Percentiles rank a stretch among this genome's conserved stretches.
Conservation (phyloP, 1,140 invertebrate genomes). For the Cepaea nemoralis region DNA sequence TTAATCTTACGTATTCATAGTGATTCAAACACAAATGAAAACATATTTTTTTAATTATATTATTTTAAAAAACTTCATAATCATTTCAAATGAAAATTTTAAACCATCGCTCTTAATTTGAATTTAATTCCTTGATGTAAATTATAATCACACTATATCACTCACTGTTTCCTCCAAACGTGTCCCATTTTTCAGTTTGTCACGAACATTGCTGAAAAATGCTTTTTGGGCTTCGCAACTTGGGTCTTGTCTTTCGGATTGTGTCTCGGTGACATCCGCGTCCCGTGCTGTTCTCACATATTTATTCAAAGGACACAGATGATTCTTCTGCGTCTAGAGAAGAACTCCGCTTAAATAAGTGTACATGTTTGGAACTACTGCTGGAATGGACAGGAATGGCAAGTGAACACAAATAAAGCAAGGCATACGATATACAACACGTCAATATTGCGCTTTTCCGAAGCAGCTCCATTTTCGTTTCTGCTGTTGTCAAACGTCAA, state of each 20-base stretch:
- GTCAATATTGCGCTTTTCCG: no score
- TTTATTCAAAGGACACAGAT: constrained; percentile 18
- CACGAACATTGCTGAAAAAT: constrained; percentile 7
- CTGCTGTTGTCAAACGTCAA: constrained; percentile 39
- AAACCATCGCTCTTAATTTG: no score
- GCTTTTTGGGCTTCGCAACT: constrained; percentile 33
- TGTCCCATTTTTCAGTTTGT: constrained; percentile 15
- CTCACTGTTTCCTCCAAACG: constrained; percentile 43
- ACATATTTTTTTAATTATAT: no score
- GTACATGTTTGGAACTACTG: not conserved
- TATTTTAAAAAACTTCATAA: no score
- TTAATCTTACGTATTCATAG: no score
- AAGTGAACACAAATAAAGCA: not conserved
- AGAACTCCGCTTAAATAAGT: not conserved
- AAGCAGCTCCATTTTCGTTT: constrained; percentile 19
- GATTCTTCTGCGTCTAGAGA: not conserved
- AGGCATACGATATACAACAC: not conserved
- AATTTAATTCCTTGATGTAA: no score
- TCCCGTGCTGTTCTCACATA: not conserved
- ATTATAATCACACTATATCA: not conserved
- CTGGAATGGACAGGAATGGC: constrained; percentile 18
- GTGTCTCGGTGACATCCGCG: constrained; percentile 13
- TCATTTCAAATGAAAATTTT: no score
- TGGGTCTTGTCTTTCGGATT: constrained; percentile 31
- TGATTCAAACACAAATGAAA: no score